Evolutionary conservation across 2,888 invertebrate genomes (phyloP), one percentile per base, ranked within the genome.

Genomic region (Eupithecia dodoneata): DNA sequence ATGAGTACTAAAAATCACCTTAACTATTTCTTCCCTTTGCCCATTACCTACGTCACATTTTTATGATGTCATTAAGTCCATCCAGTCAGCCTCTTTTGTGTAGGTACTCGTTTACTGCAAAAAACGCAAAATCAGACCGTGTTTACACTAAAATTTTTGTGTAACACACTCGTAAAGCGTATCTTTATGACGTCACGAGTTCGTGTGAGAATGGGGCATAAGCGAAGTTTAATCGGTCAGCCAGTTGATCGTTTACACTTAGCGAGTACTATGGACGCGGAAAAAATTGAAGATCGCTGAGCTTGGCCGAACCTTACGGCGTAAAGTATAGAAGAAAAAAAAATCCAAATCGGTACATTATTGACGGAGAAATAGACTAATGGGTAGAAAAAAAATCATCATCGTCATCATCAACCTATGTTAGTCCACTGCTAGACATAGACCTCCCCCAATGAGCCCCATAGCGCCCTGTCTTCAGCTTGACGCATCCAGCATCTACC

Each of bases 171-270:
- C 77, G 73, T 72, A 74, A 76, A 73, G 52, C 65, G 69, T 79
- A 76, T 78, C 77, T 80, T 80, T 81, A 81, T 78, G 66, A 65
- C 70, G 52, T 69, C 70, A 42, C 70, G 71, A 66, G 70, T 74
- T 66, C 63, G 52, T 69, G 78, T 76, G 79, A 83, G 81, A 82
- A 83, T 83, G 83, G 81, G 79, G 79, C 76, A 79, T 86, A 84
- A 86, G 82, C 85, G 83, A 71, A 84, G 81, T 87, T 88, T 88
- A 88, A 90, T 88, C 85, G 88, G 89, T 87, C 89, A 90, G 87
- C 89, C 0, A 30, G 63, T 63, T 18, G 30, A 18, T 4, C 63
- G 30, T 63, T 63, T 12, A 63, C 30, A 63, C 63, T 30, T 30
- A 18, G 63, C 63, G 10, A 30, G 30, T 18, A 59, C n/a, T n/a